Evolutionary conservation across 2,113 vertebrate species (phyloP).

Genomic region (Lutjanus erythropterus): DNA sequence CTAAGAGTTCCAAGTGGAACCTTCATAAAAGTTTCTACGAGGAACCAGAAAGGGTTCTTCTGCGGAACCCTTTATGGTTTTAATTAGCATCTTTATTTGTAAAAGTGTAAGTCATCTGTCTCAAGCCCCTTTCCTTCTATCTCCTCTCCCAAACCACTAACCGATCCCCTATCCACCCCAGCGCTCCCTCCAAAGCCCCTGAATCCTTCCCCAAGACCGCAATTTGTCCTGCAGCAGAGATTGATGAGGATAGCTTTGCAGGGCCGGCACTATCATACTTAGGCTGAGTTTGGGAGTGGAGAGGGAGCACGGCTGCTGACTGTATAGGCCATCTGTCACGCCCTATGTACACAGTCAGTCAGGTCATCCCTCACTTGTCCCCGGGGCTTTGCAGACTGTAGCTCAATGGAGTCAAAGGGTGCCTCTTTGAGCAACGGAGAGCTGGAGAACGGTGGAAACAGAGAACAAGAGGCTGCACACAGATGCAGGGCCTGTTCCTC

Average conservation of each 20-base stretch:
- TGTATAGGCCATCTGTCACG: slow-evolving; percentile 71
- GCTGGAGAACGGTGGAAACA: slow-evolving; percentile 19
- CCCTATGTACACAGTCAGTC: slow-evolving; percentile 66
- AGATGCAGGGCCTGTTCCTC: slow-evolving; percentile 43
- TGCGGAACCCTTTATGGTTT: no score
- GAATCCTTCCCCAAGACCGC: slow-evolving; percentile 64
- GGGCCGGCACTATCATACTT: slow-evolving; percentile 55
- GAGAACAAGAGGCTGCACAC: slow-evolving; percentile 42
- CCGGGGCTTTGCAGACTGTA: slow-evolving; percentile 47
- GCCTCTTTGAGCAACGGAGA: slow-evolving; percentile 43
- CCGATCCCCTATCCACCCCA: slow-evolving; percentile 52
- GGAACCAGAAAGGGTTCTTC: no score
- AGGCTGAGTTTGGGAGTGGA: slow-evolving; percentile 49
- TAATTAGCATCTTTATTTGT: no score
- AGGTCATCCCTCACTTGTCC: slow-evolving; percentile 50
- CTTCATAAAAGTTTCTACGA: no score
- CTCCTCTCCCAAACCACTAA: slow-evolving; percentile 58
- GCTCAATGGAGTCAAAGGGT: slow-evolving; percentile 45
- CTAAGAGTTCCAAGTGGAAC: no score
- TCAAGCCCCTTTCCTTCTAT: slow-evolving; percentile 36
- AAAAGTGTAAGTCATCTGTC: slow-evolving; percentile 53
- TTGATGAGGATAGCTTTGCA: slow-evolving; percentile 69
- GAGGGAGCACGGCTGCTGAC: slow-evolving; percentile 57
- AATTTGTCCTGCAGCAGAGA: slow-evolving; percentile 75
- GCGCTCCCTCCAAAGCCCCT: slow-evolving; percentile 45